These are phyloP conservation scores for Lasioglossum zephyrum DNA, from an alignment of 2,888 invertebrate genomes.

Conservation along the genomic window DNA sequence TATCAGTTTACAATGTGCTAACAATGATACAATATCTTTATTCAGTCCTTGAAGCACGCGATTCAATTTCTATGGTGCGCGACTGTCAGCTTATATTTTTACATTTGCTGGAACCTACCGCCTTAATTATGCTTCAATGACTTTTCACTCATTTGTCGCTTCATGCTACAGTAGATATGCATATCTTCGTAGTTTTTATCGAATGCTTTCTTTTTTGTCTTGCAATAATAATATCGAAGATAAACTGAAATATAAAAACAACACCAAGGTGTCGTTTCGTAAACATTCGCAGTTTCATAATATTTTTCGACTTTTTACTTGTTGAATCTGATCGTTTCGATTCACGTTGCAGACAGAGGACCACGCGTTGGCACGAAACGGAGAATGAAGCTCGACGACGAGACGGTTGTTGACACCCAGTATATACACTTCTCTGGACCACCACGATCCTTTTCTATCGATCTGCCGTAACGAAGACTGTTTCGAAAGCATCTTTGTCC, in stretches of 20 bases:
- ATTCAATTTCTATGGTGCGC: neutral
- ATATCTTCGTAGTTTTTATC: too few species aligned
- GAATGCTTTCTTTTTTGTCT: neutral
- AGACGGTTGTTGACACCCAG: neutral
- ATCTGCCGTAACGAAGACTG: constrained; percentile 14
- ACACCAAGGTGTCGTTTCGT: neutral
- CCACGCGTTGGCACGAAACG: neutral
- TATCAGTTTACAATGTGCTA: neutral
- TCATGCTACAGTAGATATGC: neutral
- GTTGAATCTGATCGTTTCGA: neutral
- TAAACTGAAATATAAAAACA: neutral
- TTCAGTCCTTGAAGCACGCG: neutral
- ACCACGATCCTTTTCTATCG: constrained; percentile 21
- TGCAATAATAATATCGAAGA: neutral
- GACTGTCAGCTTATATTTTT: neutral
- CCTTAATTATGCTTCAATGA: too few species aligned
- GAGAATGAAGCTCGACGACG: neutral
- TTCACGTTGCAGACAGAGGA: neutral
- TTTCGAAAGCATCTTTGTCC: constrained; percentile 28
- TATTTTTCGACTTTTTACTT: neutral
- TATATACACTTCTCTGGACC: neutral
- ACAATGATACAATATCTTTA: neutral
- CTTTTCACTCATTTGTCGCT: neutral
- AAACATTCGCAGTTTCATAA: neutral
- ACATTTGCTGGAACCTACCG: neutral